Percentiles rank a stretch among this genome's conserved stretches.
Conservation (phyloP, 2,888 invertebrate genomes). For the Nephrotoma appendiculata region DNA sequence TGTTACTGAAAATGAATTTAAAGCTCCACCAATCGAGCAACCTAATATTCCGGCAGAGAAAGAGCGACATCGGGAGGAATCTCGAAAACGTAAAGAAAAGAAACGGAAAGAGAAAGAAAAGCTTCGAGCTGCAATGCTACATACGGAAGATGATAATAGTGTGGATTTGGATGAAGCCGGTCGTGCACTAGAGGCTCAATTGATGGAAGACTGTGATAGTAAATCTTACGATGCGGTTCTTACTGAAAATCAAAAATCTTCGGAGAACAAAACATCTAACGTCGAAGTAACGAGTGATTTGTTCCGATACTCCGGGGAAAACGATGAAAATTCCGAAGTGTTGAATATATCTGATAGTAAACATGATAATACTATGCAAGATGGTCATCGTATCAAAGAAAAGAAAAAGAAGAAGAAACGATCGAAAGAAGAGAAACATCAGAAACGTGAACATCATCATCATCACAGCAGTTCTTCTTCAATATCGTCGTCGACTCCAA, state of each 20-base stretch:
- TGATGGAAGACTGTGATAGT: slow-evolving; percentile 50
- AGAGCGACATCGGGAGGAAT: slow-evolving; percentile 27
- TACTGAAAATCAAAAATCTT: neutral
- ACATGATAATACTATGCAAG: slow-evolving; percentile 16
- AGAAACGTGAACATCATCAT: slow-evolving; percentile 51
- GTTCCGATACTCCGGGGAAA: slow-evolving; percentile 42
- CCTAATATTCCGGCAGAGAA: slow-evolving; percentile 17
- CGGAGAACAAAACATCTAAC: neutral
- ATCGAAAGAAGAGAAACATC: slow-evolving; percentile 61
- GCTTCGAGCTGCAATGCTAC: slow-evolving; percentile 25
- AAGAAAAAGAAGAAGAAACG: slow-evolving; percentile 77
- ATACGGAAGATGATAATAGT: slow-evolving; percentile 59
- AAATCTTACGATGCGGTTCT: slow-evolving; percentile 27
- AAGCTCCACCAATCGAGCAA: neutral
- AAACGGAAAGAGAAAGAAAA: slow-evolving; percentile 47
- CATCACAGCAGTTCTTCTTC: slow-evolving; percentile 25
- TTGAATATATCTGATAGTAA: slow-evolving; percentile 23
- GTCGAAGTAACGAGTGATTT: slow-evolving; percentile 29
- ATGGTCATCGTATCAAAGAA: slow-evolving; percentile 46
- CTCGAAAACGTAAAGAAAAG: slow-evolving; percentile 41
- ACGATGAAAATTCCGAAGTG: slow-evolving; percentile 39
- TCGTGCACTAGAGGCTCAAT: slow-evolving; percentile 65
- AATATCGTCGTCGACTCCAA: slow-evolving; percentile 15
- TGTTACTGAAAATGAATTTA: neutral
- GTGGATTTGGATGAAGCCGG: slow-evolving; percentile 70